Conservation (phyloP, 2,888 invertebrate species). For the Dichetophora obliterata region DNA sequence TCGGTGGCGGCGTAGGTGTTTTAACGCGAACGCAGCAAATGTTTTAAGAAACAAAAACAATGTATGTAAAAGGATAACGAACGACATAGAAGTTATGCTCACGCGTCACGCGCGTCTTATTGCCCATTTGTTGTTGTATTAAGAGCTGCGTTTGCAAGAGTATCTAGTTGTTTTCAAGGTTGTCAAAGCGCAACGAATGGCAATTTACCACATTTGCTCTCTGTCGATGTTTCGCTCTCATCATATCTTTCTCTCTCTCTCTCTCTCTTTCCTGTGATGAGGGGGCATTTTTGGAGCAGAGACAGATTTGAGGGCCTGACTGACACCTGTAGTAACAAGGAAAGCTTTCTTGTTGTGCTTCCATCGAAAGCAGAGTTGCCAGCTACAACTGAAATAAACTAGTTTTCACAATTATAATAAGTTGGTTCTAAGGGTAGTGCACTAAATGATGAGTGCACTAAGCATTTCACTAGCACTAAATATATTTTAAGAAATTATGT, state of each 20-base stretch:
- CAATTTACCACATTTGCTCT: neutral
- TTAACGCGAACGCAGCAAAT: neutral
- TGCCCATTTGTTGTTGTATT: neutral
- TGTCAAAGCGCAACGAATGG: neutral
- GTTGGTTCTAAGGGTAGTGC: too few relatives aligned
- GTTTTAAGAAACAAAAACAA: neutral
- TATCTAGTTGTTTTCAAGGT: constrained; percentile 17
- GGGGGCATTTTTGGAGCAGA: neutral
- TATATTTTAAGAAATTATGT: too few relatives aligned
- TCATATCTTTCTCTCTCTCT: neutral
- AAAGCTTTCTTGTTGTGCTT: constrained; percentile 10
- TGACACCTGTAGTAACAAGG: constrained; percentile 27
- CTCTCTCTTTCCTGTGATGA: neutral
- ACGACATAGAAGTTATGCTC: constrained; percentile 1
- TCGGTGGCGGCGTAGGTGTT: constrained; percentile 13
- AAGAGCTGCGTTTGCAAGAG: neutral
- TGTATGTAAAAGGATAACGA: constrained; percentile 12
- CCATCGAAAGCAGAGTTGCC: neutral
- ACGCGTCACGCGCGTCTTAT: constrained; percentile 14
- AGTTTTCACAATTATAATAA: too few relatives aligned
- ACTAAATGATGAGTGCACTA: too few relatives aligned
- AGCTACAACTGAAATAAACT: neutral
- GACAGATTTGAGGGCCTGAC: neutral
- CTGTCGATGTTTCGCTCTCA: neutral
- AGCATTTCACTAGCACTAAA: too few relatives aligned